Percentiles rank a stretch among this genome's conserved stretches.
Conservation (phyloP, 2,113 vertebrate species). For the Ptyas mucosa region DNA sequence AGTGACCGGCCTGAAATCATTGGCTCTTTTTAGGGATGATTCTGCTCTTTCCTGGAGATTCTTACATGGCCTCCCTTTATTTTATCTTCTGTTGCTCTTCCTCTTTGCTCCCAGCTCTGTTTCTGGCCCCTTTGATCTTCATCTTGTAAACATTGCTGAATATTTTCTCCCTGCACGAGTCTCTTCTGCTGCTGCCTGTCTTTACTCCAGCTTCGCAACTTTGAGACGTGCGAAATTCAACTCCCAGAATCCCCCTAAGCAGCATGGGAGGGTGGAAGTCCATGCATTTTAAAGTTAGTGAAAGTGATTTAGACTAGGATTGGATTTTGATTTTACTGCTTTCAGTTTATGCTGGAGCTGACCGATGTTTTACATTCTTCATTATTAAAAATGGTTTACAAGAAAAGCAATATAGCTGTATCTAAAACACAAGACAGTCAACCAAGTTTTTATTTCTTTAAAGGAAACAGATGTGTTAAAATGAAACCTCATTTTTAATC, state of each 20-base stretch:
- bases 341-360: neutral
- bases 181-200: neutral
- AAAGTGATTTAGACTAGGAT: neutral
- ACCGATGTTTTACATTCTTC: neutral
- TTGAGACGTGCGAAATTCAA: neutral
- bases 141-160: neutral
- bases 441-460: neutral
- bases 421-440: neutral
- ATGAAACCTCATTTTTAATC: neutral
- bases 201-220: neutral
- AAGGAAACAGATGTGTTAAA: neutral
- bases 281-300: neutral
- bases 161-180: neutral
- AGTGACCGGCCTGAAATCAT: neutral
- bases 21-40: neutral
- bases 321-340: neutral
- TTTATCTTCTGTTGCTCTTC: neutral
- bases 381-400: neutral
- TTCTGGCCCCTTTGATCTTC: neutral
- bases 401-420: neutral
- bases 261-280: neutral
- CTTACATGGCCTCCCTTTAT: neutral
- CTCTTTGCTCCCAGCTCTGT: neutral
- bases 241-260: neutral
- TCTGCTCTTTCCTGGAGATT: neutral